These are phyloP conservation scores for Channa striata DNA, from an alignment of 2,797 vertebrate genomes.

Conservation along the genomic window DNA sequence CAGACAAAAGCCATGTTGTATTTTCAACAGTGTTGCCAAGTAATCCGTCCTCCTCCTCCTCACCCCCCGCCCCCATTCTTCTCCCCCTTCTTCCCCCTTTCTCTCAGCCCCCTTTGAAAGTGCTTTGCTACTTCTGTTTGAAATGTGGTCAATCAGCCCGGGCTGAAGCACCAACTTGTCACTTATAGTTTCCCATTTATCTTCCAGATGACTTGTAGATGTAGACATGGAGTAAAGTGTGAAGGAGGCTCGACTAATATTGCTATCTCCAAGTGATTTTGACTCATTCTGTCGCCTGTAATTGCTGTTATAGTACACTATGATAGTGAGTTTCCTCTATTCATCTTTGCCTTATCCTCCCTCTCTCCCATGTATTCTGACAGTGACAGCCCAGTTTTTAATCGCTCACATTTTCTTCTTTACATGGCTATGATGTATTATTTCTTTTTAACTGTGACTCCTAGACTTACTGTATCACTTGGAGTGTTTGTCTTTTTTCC, in stretches of 20 bases:
- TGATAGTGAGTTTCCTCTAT: constrained; percentile 28
- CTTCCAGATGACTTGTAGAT: constrained; percentile 35
- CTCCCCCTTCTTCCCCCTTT: neutral
- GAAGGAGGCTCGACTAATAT: constrained; percentile 35
- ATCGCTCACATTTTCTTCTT: constrained; percentile 39
- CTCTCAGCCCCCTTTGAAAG: constrained; percentile 44
- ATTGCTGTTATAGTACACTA: constrained; percentile 33
- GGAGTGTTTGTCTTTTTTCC: constrained; percentile 28
- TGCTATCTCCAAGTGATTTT: constrained; percentile 40
- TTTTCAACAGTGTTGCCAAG: constrained; percentile 58
- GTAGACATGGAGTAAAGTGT: constrained; percentile 31
- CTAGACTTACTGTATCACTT: constrained; percentile 22
- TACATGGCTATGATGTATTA: constrained; percentile 44
- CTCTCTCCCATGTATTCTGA: constrained; percentile 7
- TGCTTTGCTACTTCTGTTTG: constrained; percentile 37
- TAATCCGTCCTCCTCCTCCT: constrained; percentile 16
- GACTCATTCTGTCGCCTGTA: constrained; percentile 34
- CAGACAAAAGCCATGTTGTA: constrained; percentile 61
- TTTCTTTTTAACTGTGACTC: constrained; percentile 37
- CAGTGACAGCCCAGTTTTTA: constrained; percentile 32
- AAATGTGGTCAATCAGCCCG: constrained; percentile 60
- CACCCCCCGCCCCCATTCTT: no score
- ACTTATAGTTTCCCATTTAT: constrained; percentile 50
- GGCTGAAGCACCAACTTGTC: constrained; percentile 26
- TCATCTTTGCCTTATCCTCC: constrained; percentile 17